A percentile compares a stretch with the other conserved stretches of the same genome.
phyloP scores from a whole-genome alignment of 1,140 invertebrate species.

The Dendroctonus valens region DNA sequence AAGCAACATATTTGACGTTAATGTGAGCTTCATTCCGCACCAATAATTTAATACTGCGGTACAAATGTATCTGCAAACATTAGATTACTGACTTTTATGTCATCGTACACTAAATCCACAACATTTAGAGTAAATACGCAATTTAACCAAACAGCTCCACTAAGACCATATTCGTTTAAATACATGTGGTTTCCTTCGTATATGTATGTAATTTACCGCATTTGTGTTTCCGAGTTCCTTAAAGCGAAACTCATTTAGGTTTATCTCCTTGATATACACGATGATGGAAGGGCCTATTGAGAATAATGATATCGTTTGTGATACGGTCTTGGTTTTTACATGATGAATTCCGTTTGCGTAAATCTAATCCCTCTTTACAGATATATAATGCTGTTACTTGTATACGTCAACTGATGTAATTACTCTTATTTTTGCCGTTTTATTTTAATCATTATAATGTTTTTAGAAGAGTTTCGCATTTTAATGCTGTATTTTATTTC shows the following conservation, averaged over 20 bases:
- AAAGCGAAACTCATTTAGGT: slow-evolving; percentile 11
- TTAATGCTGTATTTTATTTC: no score
- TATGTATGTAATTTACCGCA: slow-evolving; percentile 21
- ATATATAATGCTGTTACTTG: no score
- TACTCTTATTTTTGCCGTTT: no score
- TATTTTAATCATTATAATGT: no score
- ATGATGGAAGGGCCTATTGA: slow-evolving; percentile 8
- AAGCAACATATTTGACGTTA: no score
- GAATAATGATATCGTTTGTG: slow-evolving; percentile 9
- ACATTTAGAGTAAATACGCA: slow-evolving; percentile 18
- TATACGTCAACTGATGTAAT: no score
- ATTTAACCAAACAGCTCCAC: slow-evolving; percentile 19
- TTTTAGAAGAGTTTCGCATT: no score
- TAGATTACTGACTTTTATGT: no score
- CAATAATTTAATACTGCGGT: no score
- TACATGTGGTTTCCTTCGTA: slow-evolving; percentile 18
- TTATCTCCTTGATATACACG: slow-evolving; percentile 5
- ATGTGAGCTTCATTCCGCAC: no score
- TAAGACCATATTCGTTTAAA: slow-evolving; percentile 19
- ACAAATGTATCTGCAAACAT: no score
- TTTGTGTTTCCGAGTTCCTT: slow-evolving; percentile 16
- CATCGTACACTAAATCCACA: background rate
- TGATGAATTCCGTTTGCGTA: background rate
- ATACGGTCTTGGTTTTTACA: background rate
- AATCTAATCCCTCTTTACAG: no score